A percentile compares a stretch with the other conserved stretches of the same genome.
phyloP scores from a whole-genome alignment of 2,797 vertebrate genomes.

The Hapalemur alaotrensis region DNA sequence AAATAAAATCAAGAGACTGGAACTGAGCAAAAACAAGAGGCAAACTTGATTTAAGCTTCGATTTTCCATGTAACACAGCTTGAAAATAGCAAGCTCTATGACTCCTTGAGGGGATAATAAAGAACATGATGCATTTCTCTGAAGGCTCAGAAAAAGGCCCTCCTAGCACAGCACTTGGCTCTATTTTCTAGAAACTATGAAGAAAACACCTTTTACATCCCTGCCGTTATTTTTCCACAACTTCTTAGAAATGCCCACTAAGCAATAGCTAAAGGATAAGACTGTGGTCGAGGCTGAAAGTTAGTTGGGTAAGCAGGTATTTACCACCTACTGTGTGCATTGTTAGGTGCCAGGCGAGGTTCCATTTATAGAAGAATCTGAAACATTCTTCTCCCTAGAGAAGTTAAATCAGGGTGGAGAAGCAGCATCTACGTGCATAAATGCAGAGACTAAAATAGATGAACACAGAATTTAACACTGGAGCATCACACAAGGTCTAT shows the following conservation, averaged over 20 bases:
- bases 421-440: background rate
- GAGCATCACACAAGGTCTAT: background rate
- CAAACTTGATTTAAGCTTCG: conserved; percentile 65
- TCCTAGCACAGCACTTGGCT: background rate
- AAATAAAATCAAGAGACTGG: conserved; percentile 61
- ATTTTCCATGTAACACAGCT: conserved; percentile 64
- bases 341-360: background rate
- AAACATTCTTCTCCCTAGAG: background rate
- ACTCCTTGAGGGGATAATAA: conserved; percentile 58
- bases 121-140: conserved; percentile 50
- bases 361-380: background rate
- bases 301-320: background rate
- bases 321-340: background rate
- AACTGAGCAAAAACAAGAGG: conserved; percentile 57
- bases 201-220: background rate
- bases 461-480: background rate
- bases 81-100: conserved; percentile 52
- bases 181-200: conserved; percentile 38
- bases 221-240: background rate
- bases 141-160: conserved; percentile 32
- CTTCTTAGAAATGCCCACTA: conserved; percentile 21
- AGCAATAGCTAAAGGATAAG: background rate
- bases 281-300: background rate
- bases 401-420: background rate
- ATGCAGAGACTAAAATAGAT: background rate